phyloP scores from a whole-genome alignment of 1,140 invertebrate species.

The Drosophila pectinifera region DNA sequence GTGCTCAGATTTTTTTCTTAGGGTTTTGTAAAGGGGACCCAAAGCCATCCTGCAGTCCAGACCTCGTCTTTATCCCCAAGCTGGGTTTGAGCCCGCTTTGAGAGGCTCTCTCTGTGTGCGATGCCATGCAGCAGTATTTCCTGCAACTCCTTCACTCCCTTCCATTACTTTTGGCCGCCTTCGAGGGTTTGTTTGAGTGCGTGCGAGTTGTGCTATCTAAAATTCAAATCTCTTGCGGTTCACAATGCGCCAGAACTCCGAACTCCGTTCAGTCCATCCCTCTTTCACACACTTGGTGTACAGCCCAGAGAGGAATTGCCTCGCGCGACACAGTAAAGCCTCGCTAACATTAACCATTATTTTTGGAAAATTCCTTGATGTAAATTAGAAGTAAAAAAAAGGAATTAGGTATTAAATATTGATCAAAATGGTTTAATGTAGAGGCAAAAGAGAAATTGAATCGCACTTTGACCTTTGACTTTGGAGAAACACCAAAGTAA shows the following conservation, averaged over 20 bases:
- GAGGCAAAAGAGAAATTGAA: too few species aligned
- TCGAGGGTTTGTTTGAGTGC: slow-evolving; percentile 23
- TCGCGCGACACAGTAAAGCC: slow-evolving; percentile 1
- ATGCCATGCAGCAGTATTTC: slow-evolving; percentile 32
- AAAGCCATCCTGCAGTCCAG: slow-evolving; percentile 12
- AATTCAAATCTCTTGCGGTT: slow-evolving; percentile 79
- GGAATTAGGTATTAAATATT: too few species aligned
- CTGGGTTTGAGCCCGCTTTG: slow-evolving; percentile 13
- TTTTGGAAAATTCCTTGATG: not conserved
- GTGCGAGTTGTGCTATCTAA: slow-evolving; percentile 63
- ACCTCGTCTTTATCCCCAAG: slow-evolving; percentile 23
- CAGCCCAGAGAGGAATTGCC: slow-evolving; percentile 6
- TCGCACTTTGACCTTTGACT: too few species aligned
- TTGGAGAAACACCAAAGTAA: too few species aligned
- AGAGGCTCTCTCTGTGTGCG: slow-evolving; percentile 20
- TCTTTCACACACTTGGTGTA: not conserved
- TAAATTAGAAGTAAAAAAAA: not conserved
- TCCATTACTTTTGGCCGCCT: slow-evolving; percentile 41
- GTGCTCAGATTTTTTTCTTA: not conserved
- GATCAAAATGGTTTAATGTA: too few species aligned
- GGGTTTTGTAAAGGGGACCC: not conserved
- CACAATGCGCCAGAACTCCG: slow-evolving; percentile 54
- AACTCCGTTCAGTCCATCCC: slow-evolving; percentile 6
- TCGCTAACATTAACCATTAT: not conserved
- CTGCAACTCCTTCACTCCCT: slow-evolving; percentile 18